These are phyloP conservation scores for Xanthorhoe spadicearia DNA, from an alignment of 2,888 invertebrate genomes.

Conservation along the genomic window DNA sequence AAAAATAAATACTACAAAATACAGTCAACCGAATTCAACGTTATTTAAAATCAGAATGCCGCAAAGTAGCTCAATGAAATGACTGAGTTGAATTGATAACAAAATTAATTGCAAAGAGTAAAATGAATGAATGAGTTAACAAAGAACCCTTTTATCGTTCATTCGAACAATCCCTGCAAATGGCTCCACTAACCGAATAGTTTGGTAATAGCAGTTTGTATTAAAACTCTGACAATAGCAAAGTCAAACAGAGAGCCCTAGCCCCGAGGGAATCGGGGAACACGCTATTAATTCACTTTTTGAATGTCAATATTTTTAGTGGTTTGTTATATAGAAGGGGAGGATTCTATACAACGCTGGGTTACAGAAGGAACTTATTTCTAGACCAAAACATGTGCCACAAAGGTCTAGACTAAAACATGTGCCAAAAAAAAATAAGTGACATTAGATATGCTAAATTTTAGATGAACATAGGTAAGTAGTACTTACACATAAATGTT, in stretches of 20 bases:
- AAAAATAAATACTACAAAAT: no score
- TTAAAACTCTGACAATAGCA: constrained; percentile 25
- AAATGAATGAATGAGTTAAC: constrained; percentile 4
- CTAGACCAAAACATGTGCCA: no score
- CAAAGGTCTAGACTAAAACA: no score
- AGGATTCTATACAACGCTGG: background rate
- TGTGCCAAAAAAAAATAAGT: no score
- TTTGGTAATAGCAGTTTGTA: constrained; percentile 9
- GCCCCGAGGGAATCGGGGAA: constrained; percentile 35
- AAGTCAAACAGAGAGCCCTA: constrained; percentile 33
- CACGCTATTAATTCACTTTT: constrained; percentile 11
- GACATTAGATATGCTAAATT: no score
- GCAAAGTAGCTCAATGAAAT: no score
- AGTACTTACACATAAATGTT: no score
- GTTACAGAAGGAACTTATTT: background rate
- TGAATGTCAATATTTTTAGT: constrained; percentile 1
- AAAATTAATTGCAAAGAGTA: background rate
- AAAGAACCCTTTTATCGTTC: background rate
- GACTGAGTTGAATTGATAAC: no score
- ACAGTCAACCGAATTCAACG: no score
- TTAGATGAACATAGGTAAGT: no score
- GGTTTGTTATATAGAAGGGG: background rate
- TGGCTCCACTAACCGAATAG: constrained; percentile 1
- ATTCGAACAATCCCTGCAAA: constrained; percentile 16
- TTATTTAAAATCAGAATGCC: no score